Evolutionary conservation across 2,797 vertebrate species (phyloP).

Genomic region (Fratercula arctica): DNA sequence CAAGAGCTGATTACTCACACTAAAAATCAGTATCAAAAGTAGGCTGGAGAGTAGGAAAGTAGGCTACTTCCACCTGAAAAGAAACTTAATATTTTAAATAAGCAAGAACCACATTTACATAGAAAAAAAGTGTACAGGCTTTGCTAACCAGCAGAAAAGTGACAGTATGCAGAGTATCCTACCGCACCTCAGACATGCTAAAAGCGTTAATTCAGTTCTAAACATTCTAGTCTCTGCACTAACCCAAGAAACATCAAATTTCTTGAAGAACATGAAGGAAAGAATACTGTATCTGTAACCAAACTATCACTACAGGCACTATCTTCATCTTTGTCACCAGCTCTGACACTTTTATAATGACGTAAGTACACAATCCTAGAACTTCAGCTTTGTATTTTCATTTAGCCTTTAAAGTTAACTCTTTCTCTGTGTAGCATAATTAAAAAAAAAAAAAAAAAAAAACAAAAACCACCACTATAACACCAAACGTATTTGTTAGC

Average conservation of each 20-base stretch:
- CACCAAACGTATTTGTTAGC: background rate
- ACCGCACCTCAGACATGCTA: background rate
- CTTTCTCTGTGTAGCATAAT: background rate
- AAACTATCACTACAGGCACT: background rate
- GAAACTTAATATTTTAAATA: background rate
- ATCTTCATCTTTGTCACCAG: background rate
- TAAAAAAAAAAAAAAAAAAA: background rate
- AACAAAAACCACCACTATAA: background rate
- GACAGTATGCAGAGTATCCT: background rate
- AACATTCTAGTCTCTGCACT: background rate
- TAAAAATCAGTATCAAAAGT: background rate
- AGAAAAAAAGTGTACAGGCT: fast-evolving
- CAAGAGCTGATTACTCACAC: background rate
- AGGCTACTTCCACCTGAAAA: background rate
- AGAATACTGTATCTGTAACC: background rate
- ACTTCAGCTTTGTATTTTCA: background rate
- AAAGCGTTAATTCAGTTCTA: background rate
- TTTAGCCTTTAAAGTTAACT: background rate
- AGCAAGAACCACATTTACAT: background rate
- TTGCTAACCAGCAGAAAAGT: background rate
- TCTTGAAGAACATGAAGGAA: background rate
- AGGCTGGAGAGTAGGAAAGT: background rate
- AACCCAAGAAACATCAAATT: background rate
- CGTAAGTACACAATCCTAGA: background rate
- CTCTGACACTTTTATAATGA: background rate